These are phyloP conservation scores for Perithous albicinctus DNA, from an alignment of 2,888 invertebrate species.

Conservation along the genomic window DNA sequence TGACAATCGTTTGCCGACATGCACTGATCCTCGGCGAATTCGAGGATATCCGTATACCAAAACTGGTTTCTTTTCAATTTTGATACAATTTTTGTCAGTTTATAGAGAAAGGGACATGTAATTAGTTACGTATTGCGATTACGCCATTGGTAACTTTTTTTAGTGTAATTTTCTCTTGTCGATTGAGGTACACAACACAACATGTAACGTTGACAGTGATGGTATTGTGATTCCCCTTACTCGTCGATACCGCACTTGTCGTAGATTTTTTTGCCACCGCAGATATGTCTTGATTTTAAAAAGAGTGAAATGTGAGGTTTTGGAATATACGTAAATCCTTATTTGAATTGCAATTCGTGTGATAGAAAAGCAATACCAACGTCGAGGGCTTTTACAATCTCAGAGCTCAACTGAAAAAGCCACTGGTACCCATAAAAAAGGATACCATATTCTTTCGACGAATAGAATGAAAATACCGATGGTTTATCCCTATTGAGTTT, in stretches of 20 bases:
- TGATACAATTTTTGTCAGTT: too few relatives aligned
- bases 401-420: not conserved
- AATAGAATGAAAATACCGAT: constrained; percentile 49
- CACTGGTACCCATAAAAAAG: constrained; percentile 14
- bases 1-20: too few relatives aligned
- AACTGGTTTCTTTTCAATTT: too few relatives aligned
- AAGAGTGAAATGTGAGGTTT: not conserved
- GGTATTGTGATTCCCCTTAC: not conserved
- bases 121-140: too few relatives aligned
- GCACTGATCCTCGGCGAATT: too few relatives aligned
- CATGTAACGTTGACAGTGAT: not conserved
- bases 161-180: not conserved
- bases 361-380: constrained; percentile 33
- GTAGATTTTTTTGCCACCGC: not conserved
- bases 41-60: too few relatives aligned
- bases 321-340: constrained; percentile 24
- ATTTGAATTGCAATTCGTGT: constrained; percentile 26
- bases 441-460: constrained; percentile 37
- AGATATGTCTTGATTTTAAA: constrained; percentile 19
- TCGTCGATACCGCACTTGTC: not conserved
- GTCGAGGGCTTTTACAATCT: constrained; percentile 25
- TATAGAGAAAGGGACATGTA: too few relatives aligned
- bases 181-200: not conserved
- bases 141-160: not conserved
- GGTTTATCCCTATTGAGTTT: constrained; percentile 51